A percentile compares a stretch with the other conserved stretches of the same genome.
Evolutionary conservation across 1,140 invertebrate species (phyloP).

Genomic region (Sesamia nonagrioides): DNA sequence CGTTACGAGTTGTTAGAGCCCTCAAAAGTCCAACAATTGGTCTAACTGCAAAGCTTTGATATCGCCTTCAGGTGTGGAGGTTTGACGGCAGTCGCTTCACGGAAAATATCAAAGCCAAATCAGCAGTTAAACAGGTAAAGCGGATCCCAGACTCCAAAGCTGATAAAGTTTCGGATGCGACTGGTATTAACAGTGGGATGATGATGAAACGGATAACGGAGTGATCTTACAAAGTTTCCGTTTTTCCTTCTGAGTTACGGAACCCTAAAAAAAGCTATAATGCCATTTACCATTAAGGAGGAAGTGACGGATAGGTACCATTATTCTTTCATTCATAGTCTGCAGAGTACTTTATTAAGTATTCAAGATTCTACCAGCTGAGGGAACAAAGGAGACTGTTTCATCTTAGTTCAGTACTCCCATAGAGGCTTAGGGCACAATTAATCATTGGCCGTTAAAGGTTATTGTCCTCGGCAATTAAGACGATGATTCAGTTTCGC

Average conservation of each 20-base stretch:
- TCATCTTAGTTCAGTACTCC: slow-evolving; percentile 1
- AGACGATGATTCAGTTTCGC: slow-evolving; percentile 5
- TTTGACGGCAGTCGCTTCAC: too few species aligned
- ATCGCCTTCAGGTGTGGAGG: too few species aligned
- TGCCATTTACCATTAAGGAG: neutral
- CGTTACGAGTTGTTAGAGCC: too few species aligned
- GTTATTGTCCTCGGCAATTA: slow-evolving; percentile 13
- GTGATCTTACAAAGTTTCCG: too few species aligned
- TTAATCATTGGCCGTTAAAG: slow-evolving; percentile 11
- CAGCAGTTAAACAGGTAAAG: too few species aligned
- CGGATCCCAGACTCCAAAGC: too few species aligned
- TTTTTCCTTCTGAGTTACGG: neutral
- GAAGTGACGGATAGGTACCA: slow-evolving; percentile 15
- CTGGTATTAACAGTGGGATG: too few species aligned
- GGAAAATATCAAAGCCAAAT: too few species aligned
- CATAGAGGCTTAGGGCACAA: slow-evolving; percentile 1
- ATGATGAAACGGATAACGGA: too few species aligned
- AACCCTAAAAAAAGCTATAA: neutral
- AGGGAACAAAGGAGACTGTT: slow-evolving; percentile 23
- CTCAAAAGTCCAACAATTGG: too few species aligned
- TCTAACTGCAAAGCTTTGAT: too few species aligned
- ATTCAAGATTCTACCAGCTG: neutral
- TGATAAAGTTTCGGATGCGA: too few species aligned
- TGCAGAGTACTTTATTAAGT: slow-evolving; percentile 24
- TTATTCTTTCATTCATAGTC: slow-evolving; percentile 24